A percentile compares a stretch with the other conserved stretches of the same genome.
phyloP scores from a whole-genome alignment of 2,888 invertebrate genomes.

The Byasa hedistus region DNA sequence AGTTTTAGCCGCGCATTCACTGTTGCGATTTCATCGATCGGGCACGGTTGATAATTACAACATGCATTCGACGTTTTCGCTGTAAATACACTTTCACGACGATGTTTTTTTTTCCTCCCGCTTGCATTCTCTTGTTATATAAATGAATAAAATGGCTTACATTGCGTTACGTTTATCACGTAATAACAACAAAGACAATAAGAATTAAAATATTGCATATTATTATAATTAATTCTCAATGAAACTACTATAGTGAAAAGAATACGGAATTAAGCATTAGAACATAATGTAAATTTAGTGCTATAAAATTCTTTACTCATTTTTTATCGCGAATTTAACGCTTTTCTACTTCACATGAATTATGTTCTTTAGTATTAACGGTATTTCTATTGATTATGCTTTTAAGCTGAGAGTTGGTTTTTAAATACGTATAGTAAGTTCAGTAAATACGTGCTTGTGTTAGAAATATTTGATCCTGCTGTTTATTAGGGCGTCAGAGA shows the following conservation, averaged over 20 bases:
- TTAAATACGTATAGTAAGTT: background rate
- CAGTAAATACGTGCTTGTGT: background rate
- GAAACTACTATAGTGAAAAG: background rate
- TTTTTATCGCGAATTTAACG: constrained; percentile 15
- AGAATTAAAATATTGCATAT: background rate
- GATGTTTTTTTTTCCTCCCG: constrained; percentile 16
- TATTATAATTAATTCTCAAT: background rate
- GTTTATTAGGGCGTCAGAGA: constrained; percentile 25
- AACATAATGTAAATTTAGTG: constrained; percentile 9
- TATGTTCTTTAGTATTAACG: background rate
- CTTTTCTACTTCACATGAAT: background rate
- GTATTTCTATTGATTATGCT: background rate
- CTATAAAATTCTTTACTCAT: constrained; percentile 5
- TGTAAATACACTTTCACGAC: constrained; percentile 56
- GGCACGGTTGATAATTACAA: constrained; percentile 60
- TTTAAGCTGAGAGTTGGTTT: background rate
- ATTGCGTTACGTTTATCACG: background rate
- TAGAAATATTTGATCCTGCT: constrained; percentile 16
- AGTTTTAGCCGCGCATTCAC: constrained; percentile 38
- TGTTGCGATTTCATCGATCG: constrained; percentile 50
- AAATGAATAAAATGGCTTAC: constrained; percentile 24
- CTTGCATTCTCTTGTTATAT: constrained; percentile 23
- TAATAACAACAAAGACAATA: background rate
- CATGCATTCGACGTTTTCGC: constrained; percentile 54
- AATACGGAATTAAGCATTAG: constrained; percentile 1